Evolutionary conservation across 2,888 invertebrate species (phyloP).

Genomic region (Tanypteryx hageni): DNA sequence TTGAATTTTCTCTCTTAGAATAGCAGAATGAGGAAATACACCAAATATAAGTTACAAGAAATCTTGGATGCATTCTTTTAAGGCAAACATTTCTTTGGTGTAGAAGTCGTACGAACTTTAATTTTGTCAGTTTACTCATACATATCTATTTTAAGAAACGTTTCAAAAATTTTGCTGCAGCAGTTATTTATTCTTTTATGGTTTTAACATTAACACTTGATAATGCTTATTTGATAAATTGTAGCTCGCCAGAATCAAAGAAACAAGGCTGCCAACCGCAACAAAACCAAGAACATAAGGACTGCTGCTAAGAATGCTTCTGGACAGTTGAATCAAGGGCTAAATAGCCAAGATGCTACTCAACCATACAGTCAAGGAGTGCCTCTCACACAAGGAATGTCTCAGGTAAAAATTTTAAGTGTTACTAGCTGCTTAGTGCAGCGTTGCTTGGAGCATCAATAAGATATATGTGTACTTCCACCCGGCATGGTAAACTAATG

Average conservation of each 20-base stretch:
- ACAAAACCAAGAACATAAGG: conserved; percentile 75
- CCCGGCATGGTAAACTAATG: too few species aligned
- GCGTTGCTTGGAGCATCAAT: too few species aligned
- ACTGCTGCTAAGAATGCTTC: conserved; percentile 70
- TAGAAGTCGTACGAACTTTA: too few species aligned
- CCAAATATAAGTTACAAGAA: too few species aligned
- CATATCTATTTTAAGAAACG: not conserved
- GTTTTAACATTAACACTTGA: not conserved
- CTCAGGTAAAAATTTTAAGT: conserved; percentile 71
- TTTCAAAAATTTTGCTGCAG: not conserved
- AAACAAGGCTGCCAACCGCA: conserved; percentile 71
- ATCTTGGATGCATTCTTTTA: too few species aligned
- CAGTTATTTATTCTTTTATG: not conserved
- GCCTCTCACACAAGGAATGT: conserved; percentile 75
- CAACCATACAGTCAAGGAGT: conserved; percentile 80
- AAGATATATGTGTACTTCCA: too few species aligned
- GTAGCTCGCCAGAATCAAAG: conserved; percentile 64
- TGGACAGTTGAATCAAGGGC: conserved; percentile 72
- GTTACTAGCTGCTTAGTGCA: too few species aligned
- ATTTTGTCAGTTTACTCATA: not conserved
- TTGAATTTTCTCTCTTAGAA: not conserved
- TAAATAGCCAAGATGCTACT: conserved; percentile 83
- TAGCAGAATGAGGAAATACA: not conserved
- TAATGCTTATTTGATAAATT: not conserved
- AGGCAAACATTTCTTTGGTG: too few species aligned